Conservation (phyloP, 2,888 invertebrate genomes). For the Cataglyphis rosenhaueri region DNA sequence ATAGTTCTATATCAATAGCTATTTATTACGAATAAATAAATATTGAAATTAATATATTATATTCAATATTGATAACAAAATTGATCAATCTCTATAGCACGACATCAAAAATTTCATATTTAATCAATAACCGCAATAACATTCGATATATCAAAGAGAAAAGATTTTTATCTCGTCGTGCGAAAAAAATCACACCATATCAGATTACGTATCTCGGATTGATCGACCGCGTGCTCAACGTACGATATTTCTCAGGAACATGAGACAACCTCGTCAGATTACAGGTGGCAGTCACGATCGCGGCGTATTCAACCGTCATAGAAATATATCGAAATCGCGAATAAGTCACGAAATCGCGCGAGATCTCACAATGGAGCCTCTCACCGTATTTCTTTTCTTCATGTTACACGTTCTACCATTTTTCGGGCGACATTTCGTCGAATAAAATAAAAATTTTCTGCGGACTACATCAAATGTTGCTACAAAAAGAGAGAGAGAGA, state of each 20-base stretch:
- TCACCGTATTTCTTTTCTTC: constrained; percentile 27
- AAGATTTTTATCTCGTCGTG: constrained; percentile 12
- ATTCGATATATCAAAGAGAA: constrained; percentile 1
- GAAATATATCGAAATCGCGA: constrained; percentile 36
- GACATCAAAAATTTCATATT: neutral
- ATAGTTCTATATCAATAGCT: neutral
- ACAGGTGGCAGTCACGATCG: constrained; percentile 46
- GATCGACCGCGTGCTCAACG: constrained; percentile 37
- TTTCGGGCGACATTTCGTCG: constrained; percentile 45
- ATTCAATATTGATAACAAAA: neutral
- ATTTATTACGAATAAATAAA: neutral
- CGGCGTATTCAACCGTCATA: constrained; percentile 33
- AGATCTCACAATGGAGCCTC: constrained; percentile 42
- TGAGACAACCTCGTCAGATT: constrained; percentile 50
- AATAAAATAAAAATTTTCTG: constrained; percentile 32
- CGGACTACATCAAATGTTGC: constrained; percentile 42
- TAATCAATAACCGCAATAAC: neutral
- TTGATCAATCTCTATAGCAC: neutral
- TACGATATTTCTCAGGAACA: constrained; percentile 42
- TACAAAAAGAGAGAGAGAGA: neutral
- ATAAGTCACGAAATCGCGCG: constrained; percentile 48
- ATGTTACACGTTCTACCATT: constrained; percentile 29
- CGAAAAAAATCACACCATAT: constrained; percentile 32
- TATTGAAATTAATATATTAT: neutral
- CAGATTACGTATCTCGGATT: constrained; percentile 48